These are phyloP conservation scores for Rhorus exstirpatorius DNA, from an alignment of 2,888 invertebrate species.

Conservation along the genomic window DNA sequence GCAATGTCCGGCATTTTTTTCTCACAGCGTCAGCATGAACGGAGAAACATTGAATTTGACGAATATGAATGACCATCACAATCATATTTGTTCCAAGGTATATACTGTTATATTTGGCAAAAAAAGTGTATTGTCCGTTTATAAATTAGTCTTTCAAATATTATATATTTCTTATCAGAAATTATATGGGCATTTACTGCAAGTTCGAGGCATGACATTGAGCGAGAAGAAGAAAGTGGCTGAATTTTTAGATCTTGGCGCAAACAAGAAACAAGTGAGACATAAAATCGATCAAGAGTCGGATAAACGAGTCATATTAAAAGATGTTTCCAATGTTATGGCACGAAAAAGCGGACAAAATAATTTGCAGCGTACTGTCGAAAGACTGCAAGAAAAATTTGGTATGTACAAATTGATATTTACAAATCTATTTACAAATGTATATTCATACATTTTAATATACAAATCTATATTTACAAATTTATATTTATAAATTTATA, in stretches of 20 bases:
- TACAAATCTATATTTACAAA: no score
- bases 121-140: conserved; percentile 2
- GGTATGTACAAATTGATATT: conserved; percentile 5
- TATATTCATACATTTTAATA: no score
- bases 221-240: background rate
- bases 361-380: background rate
- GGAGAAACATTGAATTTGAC: background rate
- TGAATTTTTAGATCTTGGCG: background rate
- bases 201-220: background rate
- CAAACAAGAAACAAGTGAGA: background rate
- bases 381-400: background rate
- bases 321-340: conserved; percentile 1
- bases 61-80: background rate
- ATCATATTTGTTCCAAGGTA: conserved; percentile 6
- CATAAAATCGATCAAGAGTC: background rate
- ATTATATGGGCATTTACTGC: background rate
- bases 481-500: no score
- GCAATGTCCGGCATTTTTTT: background rate
- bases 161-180: background rate
- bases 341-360: background rate
- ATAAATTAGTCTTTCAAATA: background rate
- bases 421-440: no score
- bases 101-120: no score
- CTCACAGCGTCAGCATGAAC: background rate
- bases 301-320: background rate